phyloP scores from a whole-genome alignment of 1,140 invertebrate genomes.

The Nasonia vitripennis region DNA sequence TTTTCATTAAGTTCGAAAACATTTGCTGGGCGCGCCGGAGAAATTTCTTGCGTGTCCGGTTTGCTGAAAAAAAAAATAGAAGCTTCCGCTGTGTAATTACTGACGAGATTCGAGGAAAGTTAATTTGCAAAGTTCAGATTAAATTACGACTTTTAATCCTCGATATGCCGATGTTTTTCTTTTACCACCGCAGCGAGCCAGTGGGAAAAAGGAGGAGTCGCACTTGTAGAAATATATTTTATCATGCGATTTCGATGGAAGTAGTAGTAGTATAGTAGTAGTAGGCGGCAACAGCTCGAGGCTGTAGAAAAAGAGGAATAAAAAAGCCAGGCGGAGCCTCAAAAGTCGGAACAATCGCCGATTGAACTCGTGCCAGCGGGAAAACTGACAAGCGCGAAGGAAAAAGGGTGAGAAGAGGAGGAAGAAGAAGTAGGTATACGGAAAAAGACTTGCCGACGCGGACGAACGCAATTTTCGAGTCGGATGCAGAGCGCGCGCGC shows the following conservation, averaged over 20 bases:
- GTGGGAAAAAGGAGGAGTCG: too few species aligned
- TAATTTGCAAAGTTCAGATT: background rate
- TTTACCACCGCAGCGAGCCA: too few species aligned
- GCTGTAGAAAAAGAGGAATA: background rate
- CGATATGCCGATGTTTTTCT: background rate
- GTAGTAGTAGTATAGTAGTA: background rate
- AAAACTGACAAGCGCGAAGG: constrained; percentile 38
- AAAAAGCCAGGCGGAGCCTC: background rate
- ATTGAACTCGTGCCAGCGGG: constrained; percentile 41
- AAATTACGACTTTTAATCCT: background rate
- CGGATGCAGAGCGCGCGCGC: background rate
- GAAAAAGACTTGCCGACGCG: constrained; percentile 8
- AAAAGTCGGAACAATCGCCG: constrained; percentile 37
- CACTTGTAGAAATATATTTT: background rate
- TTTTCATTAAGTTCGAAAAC: background rate
- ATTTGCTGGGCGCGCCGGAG: background rate
- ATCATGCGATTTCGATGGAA: background rate
- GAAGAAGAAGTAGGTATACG: too few species aligned
- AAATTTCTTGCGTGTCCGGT: background rate
- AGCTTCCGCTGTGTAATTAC: background rate
- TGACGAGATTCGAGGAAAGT: background rate
- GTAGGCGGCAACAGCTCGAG: background rate
- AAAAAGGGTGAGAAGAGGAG: background rate
- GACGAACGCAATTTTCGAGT: constrained; percentile 35
- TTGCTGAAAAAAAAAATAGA: background rate